Evolutionary conservation across 2,113 vertebrate genomes (phyloP), one percentile per base, ranked within the genome.

Genomic region (Lamprotornis superbus): DNA sequence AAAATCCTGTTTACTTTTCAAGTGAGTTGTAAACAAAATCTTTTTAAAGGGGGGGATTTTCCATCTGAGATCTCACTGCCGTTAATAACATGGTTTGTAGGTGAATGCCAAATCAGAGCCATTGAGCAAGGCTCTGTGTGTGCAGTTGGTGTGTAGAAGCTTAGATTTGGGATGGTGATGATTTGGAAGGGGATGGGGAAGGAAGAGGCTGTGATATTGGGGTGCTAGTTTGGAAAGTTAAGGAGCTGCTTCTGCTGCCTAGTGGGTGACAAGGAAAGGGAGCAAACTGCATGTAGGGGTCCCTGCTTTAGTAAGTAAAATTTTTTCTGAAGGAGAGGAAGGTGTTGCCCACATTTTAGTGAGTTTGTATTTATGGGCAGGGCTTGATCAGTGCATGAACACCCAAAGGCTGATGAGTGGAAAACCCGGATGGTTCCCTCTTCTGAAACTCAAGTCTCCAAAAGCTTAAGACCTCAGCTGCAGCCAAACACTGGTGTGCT

Each of bases 1-100:
- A 82, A 57, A 70, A 75, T 82, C 52, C 28, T 76, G 10, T 42
- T 89, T 65, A 50, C 31, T 77, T 83, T 95, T 77, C 59, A 47
- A 40, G 40, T 44, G 3, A 57, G 12, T 60, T 79, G 79, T 37
- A 85, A 82, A 47, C 35, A 2, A 78, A 87, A 44, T n/a, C 5
- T 53, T 82, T 70, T 69, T 67, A 37, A 74, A 67, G 52, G 37
- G 44, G 53, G 7, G 15, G 6, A 35, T 91, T 88, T 91, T 75
- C 37, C 30, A 57, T 57, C 46, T 2, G 5, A 61, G 35, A 31
- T 83, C 40, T 80, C 21, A 56, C 40, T 86, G 46, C 35, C 9
- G 11, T 76, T 63, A 60, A 30, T 33, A 77, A 40, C 23, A 31
- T 1, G 3, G 21, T 52, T 81, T 65, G 31, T 71, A 46, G 49